These are phyloP conservation scores for Magallana gigas DNA, from an alignment of 1,140 invertebrate genomes.

Conservation along the genomic window DNA sequence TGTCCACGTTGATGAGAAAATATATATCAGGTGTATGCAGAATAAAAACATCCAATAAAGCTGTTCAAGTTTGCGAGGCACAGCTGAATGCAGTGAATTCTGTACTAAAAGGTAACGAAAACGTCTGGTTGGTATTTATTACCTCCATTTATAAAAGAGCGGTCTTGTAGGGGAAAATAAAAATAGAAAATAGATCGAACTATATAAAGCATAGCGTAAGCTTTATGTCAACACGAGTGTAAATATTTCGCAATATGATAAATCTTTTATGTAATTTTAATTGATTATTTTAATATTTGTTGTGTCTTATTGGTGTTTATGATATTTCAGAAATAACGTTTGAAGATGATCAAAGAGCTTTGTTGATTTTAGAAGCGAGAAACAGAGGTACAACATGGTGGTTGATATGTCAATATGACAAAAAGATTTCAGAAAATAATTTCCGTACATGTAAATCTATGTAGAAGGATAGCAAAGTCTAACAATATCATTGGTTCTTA, in stretches of 20 bases:
- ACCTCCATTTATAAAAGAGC: not conserved
- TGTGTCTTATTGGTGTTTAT: not conserved
- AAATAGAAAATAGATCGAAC: too few species aligned
- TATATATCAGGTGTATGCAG: not conserved
- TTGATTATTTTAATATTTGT: too few species aligned
- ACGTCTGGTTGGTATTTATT: not conserved
- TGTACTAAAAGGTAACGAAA: not conserved
- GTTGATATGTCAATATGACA: too few species aligned
- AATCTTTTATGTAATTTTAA: too few species aligned
- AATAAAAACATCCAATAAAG: not conserved
- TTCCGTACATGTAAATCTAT: too few species aligned
- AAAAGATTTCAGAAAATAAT: too few species aligned
- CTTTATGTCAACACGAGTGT: too few species aligned
- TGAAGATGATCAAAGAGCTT: not conserved
- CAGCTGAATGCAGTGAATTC: not conserved
- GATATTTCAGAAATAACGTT: not conserved
- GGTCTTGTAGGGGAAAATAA: too few species aligned
- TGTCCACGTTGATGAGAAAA: conserved; percentile 8
- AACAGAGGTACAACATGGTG: not conserved
- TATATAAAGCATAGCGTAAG: too few species aligned
- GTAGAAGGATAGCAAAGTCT: too few species aligned
- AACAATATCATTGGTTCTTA: too few species aligned
- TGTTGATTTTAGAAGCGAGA: not conserved
- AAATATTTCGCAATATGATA: too few species aligned
- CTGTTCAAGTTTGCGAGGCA: not conserved